phyloP scores from a whole-genome alignment of 1,140 invertebrate genomes.

The Asobara japonica region DNA sequence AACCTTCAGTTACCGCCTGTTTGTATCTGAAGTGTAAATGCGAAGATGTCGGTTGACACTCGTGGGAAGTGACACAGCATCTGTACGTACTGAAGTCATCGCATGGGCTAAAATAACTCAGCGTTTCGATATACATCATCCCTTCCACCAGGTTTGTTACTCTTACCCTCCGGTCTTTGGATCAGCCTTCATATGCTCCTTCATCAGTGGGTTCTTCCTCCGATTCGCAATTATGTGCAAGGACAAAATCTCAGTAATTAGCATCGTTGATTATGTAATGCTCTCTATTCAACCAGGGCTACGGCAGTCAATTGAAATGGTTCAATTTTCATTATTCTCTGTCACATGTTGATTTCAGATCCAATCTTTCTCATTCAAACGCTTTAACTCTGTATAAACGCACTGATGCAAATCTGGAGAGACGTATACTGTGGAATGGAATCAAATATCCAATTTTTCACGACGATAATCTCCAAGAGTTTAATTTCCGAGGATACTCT shows the following conservation, averaged over 20 bases:
- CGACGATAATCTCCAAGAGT: not conserved
- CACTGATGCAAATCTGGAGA: constrained; percentile 25
- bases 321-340: constrained; percentile 17
- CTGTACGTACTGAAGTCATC: not conserved
- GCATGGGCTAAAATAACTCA: not conserved
- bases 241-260: constrained; percentile 10
- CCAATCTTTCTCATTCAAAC: constrained; percentile 46
- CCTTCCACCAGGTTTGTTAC: not conserved
- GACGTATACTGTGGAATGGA: constrained; percentile 8
- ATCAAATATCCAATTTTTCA: not conserved
- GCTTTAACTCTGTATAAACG: constrained; percentile 28
- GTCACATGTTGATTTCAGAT: constrained; percentile 20
- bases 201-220: constrained; percentile 13
- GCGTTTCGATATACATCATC: not conserved
- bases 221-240: constrained; percentile 33
- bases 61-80: not conserved
- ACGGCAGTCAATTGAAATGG: constrained; percentile 36
- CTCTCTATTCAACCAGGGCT: not conserved
- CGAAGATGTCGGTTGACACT: not conserved
- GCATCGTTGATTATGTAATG: not conserved
- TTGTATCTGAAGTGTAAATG: not conserved
- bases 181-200: not conserved
- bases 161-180: not conserved
- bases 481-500: not conserved
- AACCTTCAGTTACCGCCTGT: constrained; percentile 3